Conservation (phyloP, 2,888 invertebrate species). For the Acronicta aceris region DNA sequence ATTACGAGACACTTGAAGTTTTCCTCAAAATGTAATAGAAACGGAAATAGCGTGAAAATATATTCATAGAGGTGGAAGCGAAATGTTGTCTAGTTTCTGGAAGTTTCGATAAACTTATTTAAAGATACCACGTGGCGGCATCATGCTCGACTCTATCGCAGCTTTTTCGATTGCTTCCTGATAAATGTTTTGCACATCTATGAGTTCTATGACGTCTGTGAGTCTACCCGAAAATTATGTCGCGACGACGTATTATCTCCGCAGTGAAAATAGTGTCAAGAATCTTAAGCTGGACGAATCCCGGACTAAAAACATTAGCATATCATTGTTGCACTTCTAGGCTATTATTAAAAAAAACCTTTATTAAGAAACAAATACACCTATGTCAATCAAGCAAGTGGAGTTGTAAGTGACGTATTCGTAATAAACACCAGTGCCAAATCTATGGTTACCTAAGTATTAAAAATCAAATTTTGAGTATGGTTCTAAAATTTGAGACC, state of each 20-base stretch:
- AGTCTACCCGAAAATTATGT: conserved; percentile 30
- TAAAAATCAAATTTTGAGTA: too few species aligned
- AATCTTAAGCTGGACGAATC: conserved; percentile 1
- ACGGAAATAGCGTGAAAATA: conserved; percentile 49
- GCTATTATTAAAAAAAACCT: too few species aligned
- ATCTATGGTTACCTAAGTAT: too few species aligned
- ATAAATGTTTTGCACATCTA: conserved; percentile 45
- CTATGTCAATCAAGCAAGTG: too few species aligned
- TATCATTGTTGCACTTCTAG: background rate
- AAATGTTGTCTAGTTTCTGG: conserved; percentile 44
- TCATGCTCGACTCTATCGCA: conserved; percentile 25
- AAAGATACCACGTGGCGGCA: conserved; percentile 44
- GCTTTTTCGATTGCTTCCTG: conserved; percentile 42
- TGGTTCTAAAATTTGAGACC: too few species aligned
- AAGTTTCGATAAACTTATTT: conserved; percentile 49
- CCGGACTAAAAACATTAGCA: background rate
- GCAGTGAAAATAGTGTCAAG: conserved; percentile 15
- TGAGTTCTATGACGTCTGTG: conserved; percentile 44
- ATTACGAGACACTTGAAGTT: conserved; percentile 34
- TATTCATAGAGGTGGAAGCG: conserved; percentile 31
- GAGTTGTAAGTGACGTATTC: too few species aligned
- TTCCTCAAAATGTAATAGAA: conserved; percentile 18
- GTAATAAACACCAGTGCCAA: too few species aligned
- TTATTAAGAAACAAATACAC: too few species aligned
- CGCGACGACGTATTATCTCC: conserved; percentile 28